A percentile compares a stretch with the other conserved stretches of the same genome.
Conservation (phyloP, 2,888 invertebrate genomes). For the Scaptomyza polygonia region DNA sequence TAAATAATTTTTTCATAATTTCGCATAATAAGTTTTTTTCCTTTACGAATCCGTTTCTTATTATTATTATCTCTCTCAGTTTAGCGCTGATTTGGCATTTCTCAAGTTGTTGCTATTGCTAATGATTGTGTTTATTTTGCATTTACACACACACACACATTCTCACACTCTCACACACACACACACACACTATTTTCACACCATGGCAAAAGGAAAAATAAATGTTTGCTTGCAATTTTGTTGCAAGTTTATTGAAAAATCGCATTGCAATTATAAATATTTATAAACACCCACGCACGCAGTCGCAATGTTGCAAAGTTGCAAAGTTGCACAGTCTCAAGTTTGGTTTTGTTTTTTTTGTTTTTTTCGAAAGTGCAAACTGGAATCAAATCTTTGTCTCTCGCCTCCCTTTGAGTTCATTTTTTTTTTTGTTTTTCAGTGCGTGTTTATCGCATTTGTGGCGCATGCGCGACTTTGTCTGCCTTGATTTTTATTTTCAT, state of each 20-base stretch:
- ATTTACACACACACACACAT: constrained; percentile 2
- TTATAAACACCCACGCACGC: constrained; percentile 63
- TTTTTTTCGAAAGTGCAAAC: constrained; percentile 18
- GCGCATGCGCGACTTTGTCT: constrained; percentile 69
- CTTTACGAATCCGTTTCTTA: background rate
- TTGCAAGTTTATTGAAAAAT: constrained; percentile 60
- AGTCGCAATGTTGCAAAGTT: constrained; percentile 10
- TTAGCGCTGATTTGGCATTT: constrained; percentile 8
- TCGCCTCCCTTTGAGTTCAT: constrained; percentile 14
- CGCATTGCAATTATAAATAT: constrained; percentile 69
- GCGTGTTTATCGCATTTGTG: constrained; percentile 44
- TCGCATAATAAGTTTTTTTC: background rate
- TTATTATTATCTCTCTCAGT: background rate
- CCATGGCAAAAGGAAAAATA: constrained; percentile 4
- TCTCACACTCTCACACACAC: no score
- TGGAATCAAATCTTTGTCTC: constrained; percentile 15
- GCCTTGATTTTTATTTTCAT: constrained; percentile 16
- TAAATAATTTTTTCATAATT: background rate
- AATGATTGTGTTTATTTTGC: constrained; percentile 27
- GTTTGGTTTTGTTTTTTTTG: no score
- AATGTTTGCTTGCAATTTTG: constrained; percentile 58
- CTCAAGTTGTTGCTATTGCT: constrained; percentile 27
- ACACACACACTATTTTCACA: constrained; percentile 35
- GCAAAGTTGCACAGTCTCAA: background rate
- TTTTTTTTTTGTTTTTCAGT: constrained; percentile 1